Conservation (phyloP, 2,888 invertebrate species). For the Cistogaster globosa region DNA sequence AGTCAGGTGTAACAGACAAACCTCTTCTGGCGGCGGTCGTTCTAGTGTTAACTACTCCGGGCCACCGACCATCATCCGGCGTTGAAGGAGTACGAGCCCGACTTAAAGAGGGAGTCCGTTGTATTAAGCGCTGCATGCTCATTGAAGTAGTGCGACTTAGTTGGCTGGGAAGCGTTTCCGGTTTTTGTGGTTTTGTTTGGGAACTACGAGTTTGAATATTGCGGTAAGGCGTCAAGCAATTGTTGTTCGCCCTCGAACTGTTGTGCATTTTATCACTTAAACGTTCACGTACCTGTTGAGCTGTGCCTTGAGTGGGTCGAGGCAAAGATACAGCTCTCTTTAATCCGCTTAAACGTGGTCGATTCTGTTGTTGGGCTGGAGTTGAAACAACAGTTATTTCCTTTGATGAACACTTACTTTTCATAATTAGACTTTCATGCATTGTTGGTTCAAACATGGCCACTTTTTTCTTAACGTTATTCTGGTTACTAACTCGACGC, state of each 20-base stretch:
- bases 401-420: conserved; percentile 47
- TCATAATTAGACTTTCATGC: conserved; percentile 60
- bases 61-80: conserved; percentile 89
- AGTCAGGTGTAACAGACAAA: conserved; percentile 80
- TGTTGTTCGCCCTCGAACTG: conserved; percentile 75
- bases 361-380: conserved; percentile 82
- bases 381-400: conserved; percentile 48
- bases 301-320: conserved; percentile 81
- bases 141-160: conserved; percentile 81
- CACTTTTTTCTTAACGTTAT: conserved; percentile 85
- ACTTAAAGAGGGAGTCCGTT: conserved; percentile 84
- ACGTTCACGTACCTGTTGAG: conserved; percentile 85
- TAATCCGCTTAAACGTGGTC: conserved; percentile 84
- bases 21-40: conserved; percentile 77
- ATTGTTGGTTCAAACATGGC: conserved; percentile 84
- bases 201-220: conserved; percentile 74
- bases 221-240: conserved; percentile 52
- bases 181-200: conserved; percentile 76
- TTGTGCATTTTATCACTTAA: conserved; percentile 84
- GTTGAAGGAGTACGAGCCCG: conserved; percentile 86
- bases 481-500: conserved; percentile 65
- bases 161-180: conserved; percentile 76
- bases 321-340: conserved; percentile 83
- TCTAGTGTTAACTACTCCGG: conserved; percentile 76
- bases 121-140: conserved; percentile 78